Conservation (phyloP, 2,888 invertebrate genomes). For the Trachelus tabidus region DNA sequence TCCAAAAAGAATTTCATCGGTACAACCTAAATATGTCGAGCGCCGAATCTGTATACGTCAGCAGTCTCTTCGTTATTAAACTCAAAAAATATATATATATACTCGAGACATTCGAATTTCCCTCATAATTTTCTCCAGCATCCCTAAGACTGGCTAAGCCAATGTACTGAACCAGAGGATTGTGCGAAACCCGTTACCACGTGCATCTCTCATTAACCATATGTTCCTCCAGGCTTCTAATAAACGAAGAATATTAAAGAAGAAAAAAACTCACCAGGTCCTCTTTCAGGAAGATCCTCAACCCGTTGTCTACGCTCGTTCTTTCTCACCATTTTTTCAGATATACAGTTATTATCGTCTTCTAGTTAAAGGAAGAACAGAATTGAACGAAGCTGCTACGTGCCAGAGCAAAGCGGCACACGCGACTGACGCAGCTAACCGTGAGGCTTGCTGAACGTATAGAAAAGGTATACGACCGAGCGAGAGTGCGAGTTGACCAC, state of each 20-base stretch:
- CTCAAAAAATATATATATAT: background rate
- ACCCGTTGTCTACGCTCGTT: slow-evolving; percentile 54
- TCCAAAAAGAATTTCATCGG: background rate
- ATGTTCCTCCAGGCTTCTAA: background rate
- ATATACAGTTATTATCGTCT: background rate
- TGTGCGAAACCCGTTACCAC: background rate
- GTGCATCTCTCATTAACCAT: background rate
- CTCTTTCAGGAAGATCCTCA: slow-evolving; percentile 66
- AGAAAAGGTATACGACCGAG: slow-evolving; percentile 11
- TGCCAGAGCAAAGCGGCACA: slow-evolving; percentile 24
- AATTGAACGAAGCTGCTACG: slow-evolving; percentile 13
- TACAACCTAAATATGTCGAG: background rate
- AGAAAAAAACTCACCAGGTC: slow-evolving; percentile 67
- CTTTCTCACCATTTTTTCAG: slow-evolving; percentile 64
- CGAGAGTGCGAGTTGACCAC: background rate
- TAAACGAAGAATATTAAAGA: background rate
- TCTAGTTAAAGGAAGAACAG: background rate
- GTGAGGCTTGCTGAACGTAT: slow-evolving; percentile 1
- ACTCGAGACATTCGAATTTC: background rate
- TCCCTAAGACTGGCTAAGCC: background rate
- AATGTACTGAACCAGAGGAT: background rate
- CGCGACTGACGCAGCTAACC: slow-evolving; percentile 23
- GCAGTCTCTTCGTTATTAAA: background rate
- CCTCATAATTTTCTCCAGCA: background rate
- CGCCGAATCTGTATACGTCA: background rate